Conservation (phyloP, 2,797 vertebrate species). For the Adrianichthys oophorus region DNA sequence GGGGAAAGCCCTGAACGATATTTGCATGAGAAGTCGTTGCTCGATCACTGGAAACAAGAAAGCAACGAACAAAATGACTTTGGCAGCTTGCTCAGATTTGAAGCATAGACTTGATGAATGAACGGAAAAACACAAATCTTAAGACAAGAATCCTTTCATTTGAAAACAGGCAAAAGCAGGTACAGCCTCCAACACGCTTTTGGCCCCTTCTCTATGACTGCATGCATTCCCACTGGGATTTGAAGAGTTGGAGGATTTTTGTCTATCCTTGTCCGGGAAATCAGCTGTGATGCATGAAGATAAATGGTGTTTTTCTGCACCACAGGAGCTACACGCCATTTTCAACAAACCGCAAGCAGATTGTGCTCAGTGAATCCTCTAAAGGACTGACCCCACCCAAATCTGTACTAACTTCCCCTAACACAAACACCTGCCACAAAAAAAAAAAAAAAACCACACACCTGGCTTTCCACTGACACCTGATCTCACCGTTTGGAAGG, state of each 20-base stretch:
- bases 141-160: slow-evolving; percentile 7
- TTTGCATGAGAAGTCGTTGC: slow-evolving; percentile 54
- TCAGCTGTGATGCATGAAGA: slow-evolving; percentile 69
- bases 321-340: slow-evolving; percentile 51
- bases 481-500: slow-evolving; percentile 39
- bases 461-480: slow-evolving; percentile 58
- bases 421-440: slow-evolving; percentile 30
- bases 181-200: slow-evolving; percentile 12
- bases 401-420: slow-evolving; percentile 24
- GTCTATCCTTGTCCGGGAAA: slow-evolving; percentile 41
- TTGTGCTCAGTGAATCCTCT: slow-evolving; percentile 62
- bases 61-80: slow-evolving; percentile 32
- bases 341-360: slow-evolving; percentile 50
- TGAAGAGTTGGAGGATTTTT: slow-evolving; percentile 31
- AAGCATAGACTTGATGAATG: slow-evolving; percentile 24
- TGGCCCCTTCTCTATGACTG: slow-evolving; percentile 18
- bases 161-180: slow-evolving; percentile 9
- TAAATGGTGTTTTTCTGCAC: slow-evolving; percentile 69
- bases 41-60: slow-evolving; percentile 39
- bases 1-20: slow-evolving; percentile 27
- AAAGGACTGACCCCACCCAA: slow-evolving; percentile 59
- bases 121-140: slow-evolving; percentile 16
- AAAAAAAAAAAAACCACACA: slow-evolving; percentile 41
- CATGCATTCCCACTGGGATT: slow-evolving; percentile 42
- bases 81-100: slow-evolving; percentile 12